Conservation (phyloP, 2,888 invertebrate genomes). For the Thecocarcelia acutangulata region DNA sequence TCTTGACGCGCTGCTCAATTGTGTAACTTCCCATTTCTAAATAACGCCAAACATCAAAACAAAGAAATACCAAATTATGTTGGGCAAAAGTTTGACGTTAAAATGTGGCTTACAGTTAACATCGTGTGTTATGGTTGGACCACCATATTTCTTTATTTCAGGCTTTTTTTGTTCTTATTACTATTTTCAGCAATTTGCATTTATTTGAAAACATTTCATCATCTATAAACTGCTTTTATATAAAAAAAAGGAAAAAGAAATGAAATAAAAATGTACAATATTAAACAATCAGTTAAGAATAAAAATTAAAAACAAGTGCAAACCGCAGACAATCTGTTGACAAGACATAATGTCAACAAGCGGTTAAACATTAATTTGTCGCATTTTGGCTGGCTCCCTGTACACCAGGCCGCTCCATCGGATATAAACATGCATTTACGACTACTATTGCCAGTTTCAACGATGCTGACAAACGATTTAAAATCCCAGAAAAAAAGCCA, state of each 20-base stretch:
- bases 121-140: too few species aligned
- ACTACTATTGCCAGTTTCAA: constrained; percentile 3
- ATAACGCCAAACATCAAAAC: too few species aligned
- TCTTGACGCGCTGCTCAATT: too few species aligned
- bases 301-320: constrained; percentile 55
- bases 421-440: neutral
- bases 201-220: neutral
- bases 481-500: neutral
- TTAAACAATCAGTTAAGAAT: constrained; percentile 20
- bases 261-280: constrained; percentile 27
- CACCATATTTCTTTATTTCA: constrained; percentile 13
- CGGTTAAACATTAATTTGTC: constrained; percentile 71
- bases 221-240: neutral
- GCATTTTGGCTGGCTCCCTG: constrained; percentile 54
- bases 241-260: neutral
- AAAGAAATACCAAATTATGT: too few species aligned
- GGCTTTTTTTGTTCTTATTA: constrained; percentile 46
- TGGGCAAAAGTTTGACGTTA: too few species aligned
- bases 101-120: too few species aligned
- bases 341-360: constrained; percentile 71
- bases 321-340: constrained; percentile 70
- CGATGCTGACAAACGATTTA: constrained; percentile 5
- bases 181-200: constrained; percentile 23
- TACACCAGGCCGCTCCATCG: neutral
- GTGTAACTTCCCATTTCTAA: too few species aligned